phyloP scores from a whole-genome alignment of 2,797 vertebrate species.

The Bradypodion ventrale region DNA sequence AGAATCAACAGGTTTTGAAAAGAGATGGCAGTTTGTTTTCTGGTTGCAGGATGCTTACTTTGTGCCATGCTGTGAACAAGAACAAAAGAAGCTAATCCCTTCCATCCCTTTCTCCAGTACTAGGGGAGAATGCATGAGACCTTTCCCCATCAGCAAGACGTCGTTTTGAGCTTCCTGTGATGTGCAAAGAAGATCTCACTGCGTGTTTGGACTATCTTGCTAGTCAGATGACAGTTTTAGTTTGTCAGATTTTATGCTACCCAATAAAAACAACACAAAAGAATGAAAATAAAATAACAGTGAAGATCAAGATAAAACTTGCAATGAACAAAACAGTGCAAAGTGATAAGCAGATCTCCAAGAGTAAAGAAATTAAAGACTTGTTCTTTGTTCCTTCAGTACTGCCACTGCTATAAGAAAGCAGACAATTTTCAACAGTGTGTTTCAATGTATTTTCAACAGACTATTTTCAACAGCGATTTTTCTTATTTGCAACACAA shows the following conservation, averaged over 20 bases:
- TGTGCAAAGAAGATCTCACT: not conserved
- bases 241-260: not conserved
- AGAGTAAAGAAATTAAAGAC: not conserved
- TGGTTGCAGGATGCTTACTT: not conserved
- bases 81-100: not conserved
- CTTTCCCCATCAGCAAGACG: not conserved
- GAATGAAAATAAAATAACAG: not conserved
- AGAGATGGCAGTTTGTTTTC: not conserved
- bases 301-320: not conserved
- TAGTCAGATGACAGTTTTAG: too few relatives aligned
- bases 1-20: not conserved
- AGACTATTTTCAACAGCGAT: too few relatives aligned
- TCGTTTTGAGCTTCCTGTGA: not conserved
- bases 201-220: too few relatives aligned
- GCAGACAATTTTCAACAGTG: not conserved
- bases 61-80: not conserved
- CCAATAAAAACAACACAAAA: not conserved
- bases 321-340: not conserved
- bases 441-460: too few relatives aligned
- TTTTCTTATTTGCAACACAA: not conserved
- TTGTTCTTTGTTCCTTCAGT: not conserved
- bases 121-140: too few relatives aligned
- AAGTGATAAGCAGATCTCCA: not conserved
- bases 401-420: not conserved
- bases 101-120: not conserved